A percentile compares a stretch with the other conserved stretches of the same genome.
These are phyloP conservation scores for Netelia fuscicornis DNA, from an alignment of 2,888 invertebrate species.

Conservation along the genomic window DNA sequence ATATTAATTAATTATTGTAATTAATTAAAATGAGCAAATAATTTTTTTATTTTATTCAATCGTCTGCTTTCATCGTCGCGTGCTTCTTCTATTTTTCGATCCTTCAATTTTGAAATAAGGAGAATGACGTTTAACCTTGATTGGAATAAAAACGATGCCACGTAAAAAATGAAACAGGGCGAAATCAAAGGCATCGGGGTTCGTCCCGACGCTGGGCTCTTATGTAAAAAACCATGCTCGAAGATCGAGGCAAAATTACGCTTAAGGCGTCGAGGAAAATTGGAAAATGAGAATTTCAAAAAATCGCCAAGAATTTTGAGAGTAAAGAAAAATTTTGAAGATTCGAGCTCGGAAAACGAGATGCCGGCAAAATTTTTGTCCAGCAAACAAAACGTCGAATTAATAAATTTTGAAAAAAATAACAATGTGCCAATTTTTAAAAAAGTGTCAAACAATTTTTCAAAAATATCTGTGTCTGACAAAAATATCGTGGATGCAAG, in stretches of 20 bases:
- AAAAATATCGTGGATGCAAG: background rate
- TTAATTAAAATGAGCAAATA: too few relatives aligned
- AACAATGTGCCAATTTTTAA: constrained; percentile 3
- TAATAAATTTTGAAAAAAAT: constrained; percentile 51
- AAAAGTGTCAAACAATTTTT: background rate
- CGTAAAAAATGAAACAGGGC: constrained; percentile 46
- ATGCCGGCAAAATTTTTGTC: constrained; percentile 53
- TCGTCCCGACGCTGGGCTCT: constrained; percentile 21
- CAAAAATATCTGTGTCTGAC: background rate
- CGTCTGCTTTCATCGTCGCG: background rate
- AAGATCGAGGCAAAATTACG: constrained; percentile 60
- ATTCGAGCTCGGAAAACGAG: constrained; percentile 58
- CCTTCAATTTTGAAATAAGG: constrained; percentile 4
- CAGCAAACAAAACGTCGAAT: constrained; percentile 67
- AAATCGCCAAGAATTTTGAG: background rate
- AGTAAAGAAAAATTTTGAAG: background rate
- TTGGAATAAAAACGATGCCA: constrained; percentile 12
- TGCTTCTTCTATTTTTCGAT: background rate
- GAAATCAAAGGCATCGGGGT: constrained; percentile 12
- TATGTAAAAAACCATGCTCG: constrained; percentile 52
- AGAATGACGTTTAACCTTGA: constrained; percentile 42
- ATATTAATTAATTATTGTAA: too few relatives aligned
- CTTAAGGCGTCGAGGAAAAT: constrained; percentile 50
- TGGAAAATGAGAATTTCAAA: constrained; percentile 27
- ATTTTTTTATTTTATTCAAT: background rate